These are phyloP conservation scores for Paratilapia polleni DNA, from an alignment of 2,113 vertebrate species.

Conservation along the genomic window DNA sequence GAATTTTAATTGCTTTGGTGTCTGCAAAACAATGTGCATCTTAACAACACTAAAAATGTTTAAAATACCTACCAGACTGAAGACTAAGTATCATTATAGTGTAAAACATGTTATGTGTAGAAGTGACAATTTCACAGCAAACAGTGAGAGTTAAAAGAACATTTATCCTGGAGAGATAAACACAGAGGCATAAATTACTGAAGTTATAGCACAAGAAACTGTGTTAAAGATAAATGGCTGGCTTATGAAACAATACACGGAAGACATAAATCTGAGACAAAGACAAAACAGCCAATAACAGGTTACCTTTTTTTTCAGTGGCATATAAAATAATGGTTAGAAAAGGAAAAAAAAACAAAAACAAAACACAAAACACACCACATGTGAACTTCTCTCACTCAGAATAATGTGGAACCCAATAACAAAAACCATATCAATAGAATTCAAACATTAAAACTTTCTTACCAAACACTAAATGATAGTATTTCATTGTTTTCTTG, in stretches of 20 bases:
- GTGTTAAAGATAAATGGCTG: background rate
- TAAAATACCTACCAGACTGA: conserved; percentile 11
- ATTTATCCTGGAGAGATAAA: conserved; percentile 30
- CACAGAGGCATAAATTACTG: conserved; percentile 63
- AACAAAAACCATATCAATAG: conserved; percentile 7
- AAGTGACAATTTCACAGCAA: conserved; percentile 56
- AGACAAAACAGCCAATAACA: conserved; percentile 8
- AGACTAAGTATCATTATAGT: conserved; percentile 25
- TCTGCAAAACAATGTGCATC: conserved; percentile 65
- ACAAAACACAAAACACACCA: background rate
- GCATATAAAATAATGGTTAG: conserved; percentile 1
- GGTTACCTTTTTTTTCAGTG: conserved; percentile 4
- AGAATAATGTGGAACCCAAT: conserved; percentile 16
- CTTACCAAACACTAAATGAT: conserved; percentile 2
- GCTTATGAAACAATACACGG: background rate
- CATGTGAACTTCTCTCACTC: conserved; percentile 26
- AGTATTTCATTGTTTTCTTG: conserved; percentile 17
- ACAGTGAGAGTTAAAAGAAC: conserved; percentile 30
- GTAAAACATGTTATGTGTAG: conserved; percentile 40
- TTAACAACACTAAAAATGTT: conserved; percentile 46
- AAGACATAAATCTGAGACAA: background rate
- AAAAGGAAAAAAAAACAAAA: background rate
- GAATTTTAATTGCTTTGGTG: conserved; percentile 82
- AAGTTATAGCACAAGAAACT: conserved; percentile 20
- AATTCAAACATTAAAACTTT: conserved; percentile 32